These are phyloP conservation scores for Dolichotis patagonum DNA, from an alignment of 2,113 vertebrate genomes.

Conservation along the genomic window DNA sequence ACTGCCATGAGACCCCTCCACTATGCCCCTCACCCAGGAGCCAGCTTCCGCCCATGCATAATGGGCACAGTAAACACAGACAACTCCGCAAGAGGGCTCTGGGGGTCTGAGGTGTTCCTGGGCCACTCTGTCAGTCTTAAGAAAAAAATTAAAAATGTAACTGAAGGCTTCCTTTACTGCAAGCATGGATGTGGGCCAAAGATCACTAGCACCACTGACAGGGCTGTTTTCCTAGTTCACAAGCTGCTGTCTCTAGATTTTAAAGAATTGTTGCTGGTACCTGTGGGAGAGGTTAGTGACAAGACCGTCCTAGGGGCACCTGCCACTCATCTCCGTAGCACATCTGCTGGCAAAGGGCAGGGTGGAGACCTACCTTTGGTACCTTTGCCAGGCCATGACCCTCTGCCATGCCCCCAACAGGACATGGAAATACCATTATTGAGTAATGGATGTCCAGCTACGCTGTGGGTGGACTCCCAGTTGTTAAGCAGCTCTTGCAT, in stretches of 20 bases:
- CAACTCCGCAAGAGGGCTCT: neutral
- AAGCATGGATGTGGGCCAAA: constrained; percentile 17
- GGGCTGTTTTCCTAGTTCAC: constrained; percentile 25
- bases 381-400: neutral
- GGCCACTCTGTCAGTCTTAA: neutral
- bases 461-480: too few relatives aligned
- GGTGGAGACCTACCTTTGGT: accelerated
- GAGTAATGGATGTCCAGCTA: neutral
- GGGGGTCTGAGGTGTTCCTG: neutral
- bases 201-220: neutral
- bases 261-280: constrained; percentile 53
- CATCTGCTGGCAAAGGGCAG: neutral
- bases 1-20: accelerated
- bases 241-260: constrained; percentile 48
- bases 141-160: neutral
- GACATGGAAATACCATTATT: neutral
- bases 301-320: neutral
- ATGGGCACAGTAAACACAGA: neutral
- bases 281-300: neutral
- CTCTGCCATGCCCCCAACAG: neutral
- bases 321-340: neutral
- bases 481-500: neutral
- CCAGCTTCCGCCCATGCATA: neutral
- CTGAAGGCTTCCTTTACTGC: neutral
- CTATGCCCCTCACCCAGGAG: neutral